Conservation (phyloP, 2,797 vertebrate genomes). For the Ptychadena robeensis region DNA sequence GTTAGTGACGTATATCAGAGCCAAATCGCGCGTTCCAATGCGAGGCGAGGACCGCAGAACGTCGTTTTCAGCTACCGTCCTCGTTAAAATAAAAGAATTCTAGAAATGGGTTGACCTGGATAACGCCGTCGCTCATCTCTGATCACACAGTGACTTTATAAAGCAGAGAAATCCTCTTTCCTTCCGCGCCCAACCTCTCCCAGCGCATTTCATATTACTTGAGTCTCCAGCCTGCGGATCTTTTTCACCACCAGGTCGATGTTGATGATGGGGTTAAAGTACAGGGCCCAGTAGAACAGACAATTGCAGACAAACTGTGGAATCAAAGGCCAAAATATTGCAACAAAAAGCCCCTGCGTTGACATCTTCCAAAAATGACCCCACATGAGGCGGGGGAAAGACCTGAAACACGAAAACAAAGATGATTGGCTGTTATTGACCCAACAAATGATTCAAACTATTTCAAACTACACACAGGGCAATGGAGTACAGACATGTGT, state of each 20-base stretch:
- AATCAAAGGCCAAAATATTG: conserved; percentile 89
- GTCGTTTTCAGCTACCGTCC: neutral
- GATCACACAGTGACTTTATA: conserved; percentile 34
- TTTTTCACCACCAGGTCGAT: conserved; percentile 91
- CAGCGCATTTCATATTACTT: conserved; percentile 67
- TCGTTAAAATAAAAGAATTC: neutral
- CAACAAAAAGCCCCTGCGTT: conserved; percentile 86
- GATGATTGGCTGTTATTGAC: no score
- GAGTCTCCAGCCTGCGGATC: conserved; percentile 85
- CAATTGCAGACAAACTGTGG: conserved; percentile 94
- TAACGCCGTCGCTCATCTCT: neutral
- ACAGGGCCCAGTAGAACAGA: conserved; percentile 94
- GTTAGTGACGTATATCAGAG: neutral
- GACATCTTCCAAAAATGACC: conserved; percentile 87
- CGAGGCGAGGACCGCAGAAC: neutral
- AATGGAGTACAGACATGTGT: no score
- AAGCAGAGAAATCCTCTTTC: neutral
- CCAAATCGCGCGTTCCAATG: neutral
- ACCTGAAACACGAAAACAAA: conserved; percentile 71
- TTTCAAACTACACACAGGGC: no score
- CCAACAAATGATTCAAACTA: no score
- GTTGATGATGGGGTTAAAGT: conserved; percentile 91
- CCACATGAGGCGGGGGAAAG: conserved; percentile 84
- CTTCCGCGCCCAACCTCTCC: neutral
- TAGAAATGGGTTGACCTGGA: conserved; percentile 10